Conservation (phyloP, 2,113 vertebrate genomes). For the Proteles cristata region DNA sequence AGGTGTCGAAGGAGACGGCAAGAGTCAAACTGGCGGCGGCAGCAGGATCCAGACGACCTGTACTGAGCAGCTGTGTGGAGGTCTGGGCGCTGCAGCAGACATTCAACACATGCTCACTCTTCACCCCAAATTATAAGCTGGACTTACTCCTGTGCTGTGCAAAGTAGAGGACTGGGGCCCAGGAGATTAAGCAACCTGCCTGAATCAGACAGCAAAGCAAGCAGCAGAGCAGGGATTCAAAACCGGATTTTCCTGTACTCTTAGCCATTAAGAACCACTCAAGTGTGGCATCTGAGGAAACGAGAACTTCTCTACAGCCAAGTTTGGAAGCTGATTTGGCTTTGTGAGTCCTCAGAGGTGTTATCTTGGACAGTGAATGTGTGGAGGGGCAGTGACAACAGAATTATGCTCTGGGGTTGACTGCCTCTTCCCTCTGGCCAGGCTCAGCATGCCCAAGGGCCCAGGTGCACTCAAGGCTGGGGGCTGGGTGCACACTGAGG, state of each 20-base stretch:
- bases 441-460: background rate
- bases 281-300: background rate
- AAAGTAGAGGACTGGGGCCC: background rate
- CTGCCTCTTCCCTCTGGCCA: background rate
- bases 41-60: background rate
- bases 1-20: background rate
- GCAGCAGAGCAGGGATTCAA: background rate
- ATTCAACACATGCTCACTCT: background rate
- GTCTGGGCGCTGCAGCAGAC: background rate
- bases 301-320: constrained; percentile 7
- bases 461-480: background rate
- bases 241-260: background rate
- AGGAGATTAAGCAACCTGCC: background rate
- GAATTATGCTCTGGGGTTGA: background rate
- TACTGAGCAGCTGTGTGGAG: background rate
- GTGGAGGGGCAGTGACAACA: background rate
- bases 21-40: background rate
- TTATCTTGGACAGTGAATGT: background rate
- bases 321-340: background rate
- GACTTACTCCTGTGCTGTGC: background rate
- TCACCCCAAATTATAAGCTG: background rate
- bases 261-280: background rate
- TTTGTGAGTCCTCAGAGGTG: background rate
- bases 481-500: background rate
- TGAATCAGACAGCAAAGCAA: background rate